Evolutionary conservation across 1,140 invertebrate species (phyloP), one percentile per base, ranked within the genome.

Genomic region (Cydia strobilella): DNA sequence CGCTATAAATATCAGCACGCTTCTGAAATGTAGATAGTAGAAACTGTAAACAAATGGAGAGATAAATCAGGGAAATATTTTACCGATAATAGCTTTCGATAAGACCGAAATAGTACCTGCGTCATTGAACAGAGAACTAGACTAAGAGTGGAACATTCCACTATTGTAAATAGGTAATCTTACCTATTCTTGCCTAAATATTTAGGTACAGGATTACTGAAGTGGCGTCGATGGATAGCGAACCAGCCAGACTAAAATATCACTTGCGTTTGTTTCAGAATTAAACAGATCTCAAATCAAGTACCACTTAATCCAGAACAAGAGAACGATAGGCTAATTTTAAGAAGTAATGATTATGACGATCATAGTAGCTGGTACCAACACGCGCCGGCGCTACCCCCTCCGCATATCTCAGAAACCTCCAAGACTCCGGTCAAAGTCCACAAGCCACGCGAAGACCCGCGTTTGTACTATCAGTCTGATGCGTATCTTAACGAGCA

Each of bases 391-490:
- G 1, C 81, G 77, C 72, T 82, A 80, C 80, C 84, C 74, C 10
- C 77, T 86, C 42, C 80, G 69, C 54, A 83, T 77, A 31, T 82
- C 76, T n/a, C 79, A 73, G 27, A 79, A 74, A 42, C 75, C 73
- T 66, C 79, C 79, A 59, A 86, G 75, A 18, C 79, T 23, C 65
- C 75, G 63, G 39, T 86, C 81, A 84, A 86, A 81, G 45, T 87
- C 72, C 77, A 92, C 82, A 77, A 87, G 65, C 89, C 90, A 65
- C 79, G 82, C 74, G 89, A 92, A 86, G 86, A 92, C 81, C 90
- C 90, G 15, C 85, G 87, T 31, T 81, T 89, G 69, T 92, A 86
- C 80, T 92, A 92, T 78, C 88, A 88, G 71, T 90, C 90, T 85
- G 85, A 86, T 79, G 71, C 84, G 74, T 92, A 92, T 83, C 80